Conservation (phyloP, 2,113 vertebrate genomes). For the Crotalus viridis region DNA sequence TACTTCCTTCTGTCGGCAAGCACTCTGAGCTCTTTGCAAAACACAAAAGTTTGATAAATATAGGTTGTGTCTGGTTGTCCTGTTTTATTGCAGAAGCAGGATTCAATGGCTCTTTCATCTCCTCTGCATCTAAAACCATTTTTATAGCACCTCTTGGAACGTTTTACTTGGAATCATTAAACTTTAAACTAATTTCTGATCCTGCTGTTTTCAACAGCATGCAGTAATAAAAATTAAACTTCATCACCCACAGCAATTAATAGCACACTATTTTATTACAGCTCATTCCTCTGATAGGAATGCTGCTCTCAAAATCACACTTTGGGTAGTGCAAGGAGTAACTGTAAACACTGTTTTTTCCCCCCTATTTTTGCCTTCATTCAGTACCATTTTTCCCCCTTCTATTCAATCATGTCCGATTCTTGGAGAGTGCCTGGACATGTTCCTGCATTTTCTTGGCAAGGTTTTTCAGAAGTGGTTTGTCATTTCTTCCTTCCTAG, state of each 20-base stretch:
- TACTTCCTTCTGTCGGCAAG: background rate
- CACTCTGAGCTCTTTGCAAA: background rate
- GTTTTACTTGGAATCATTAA: background rate
- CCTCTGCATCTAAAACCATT: background rate
- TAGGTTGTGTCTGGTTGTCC: background rate
- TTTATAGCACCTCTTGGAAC: background rate
- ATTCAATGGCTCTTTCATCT: background rate
- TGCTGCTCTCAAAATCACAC: background rate
- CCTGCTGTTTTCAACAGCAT: conserved; percentile 1
- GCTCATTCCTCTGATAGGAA: background rate
- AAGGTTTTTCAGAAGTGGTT: background rate
- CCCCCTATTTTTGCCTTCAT: background rate
- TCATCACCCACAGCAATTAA: background rate
- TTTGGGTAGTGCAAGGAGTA: background rate
- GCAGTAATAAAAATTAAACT: background rate
- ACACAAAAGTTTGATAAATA: background rate
- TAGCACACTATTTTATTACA: background rate
- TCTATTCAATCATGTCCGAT: background rate
- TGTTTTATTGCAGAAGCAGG: background rate
- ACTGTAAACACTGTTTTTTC: background rate
- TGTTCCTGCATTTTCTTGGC: background rate
- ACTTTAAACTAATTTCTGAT: background rate
- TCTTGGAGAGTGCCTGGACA: background rate
- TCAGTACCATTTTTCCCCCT: background rate
- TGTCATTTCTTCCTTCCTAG: background rate